phyloP scores from a whole-genome alignment of 1,140 invertebrate genomes.

The Plectus sambesii region DNA sequence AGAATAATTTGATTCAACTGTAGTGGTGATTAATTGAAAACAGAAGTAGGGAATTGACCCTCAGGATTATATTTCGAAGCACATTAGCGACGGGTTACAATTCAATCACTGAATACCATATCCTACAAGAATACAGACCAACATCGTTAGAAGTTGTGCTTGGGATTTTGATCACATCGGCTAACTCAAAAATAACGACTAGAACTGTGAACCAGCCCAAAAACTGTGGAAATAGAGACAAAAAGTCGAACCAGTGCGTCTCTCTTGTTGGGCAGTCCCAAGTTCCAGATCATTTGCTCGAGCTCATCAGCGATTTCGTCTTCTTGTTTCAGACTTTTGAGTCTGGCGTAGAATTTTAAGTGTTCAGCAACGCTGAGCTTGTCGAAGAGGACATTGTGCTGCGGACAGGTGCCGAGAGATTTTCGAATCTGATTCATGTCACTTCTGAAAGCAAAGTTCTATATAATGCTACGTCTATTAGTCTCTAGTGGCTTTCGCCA shows the following conservation, averaged over 20 bases:
- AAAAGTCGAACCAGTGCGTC: constrained; percentile 49
- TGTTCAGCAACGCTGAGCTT: constrained; percentile 52
- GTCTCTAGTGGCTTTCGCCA: too few relatives aligned
- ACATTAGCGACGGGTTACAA: background rate
- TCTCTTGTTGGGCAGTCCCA: constrained; percentile 52
- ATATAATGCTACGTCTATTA: too few relatives aligned
- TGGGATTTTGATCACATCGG: too few relatives aligned
- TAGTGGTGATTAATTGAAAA: constrained; percentile 56
- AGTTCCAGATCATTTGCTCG: constrained; percentile 48
- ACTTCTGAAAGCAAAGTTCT: too few relatives aligned
- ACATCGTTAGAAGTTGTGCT: too few relatives aligned
- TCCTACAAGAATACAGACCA: too few relatives aligned
- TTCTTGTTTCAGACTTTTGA: constrained; percentile 40
- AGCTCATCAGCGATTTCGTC: too few relatives aligned
- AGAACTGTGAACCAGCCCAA: too few relatives aligned
- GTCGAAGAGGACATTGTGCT: constrained; percentile 56
- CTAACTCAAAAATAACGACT: too few relatives aligned
- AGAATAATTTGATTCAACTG: constrained; percentile 52
- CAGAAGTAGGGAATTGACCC: constrained; percentile 43
- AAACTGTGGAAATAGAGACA: too few relatives aligned
- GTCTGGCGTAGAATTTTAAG: constrained; percentile 51
- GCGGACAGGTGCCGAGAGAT: constrained; percentile 55
- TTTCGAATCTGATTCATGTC: constrained; percentile 52
- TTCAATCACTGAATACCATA: too few relatives aligned
- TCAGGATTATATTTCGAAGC: background rate